Base-by-base conservation (phyloP, 1,140 invertebrate genomes). In the Scaptomyza montana region DNA sequence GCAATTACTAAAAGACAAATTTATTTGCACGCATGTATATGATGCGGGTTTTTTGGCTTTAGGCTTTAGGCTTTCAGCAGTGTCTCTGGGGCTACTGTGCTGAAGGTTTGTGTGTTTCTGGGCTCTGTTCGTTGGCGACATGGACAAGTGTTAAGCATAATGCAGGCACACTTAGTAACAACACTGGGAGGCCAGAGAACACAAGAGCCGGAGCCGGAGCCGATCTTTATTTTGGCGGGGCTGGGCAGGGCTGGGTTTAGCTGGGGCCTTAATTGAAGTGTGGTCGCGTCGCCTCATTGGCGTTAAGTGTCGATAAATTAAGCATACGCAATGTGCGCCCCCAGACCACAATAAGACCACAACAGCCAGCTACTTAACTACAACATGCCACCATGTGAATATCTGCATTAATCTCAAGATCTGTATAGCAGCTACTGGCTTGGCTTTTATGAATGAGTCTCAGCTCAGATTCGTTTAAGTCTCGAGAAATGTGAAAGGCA, bases 1-100 rank as follows among this genome's bases (percentile, higher is more conserved):
- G 87, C 87, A 90, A 90, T 90, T 90, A 90, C 87, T 87, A 90
- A 82, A 90, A 90, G 87, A 90, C 87, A 90, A 90, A 90, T 90
- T 90, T 90, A 90, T 90, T 90, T 90, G 87, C 84, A 89, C 84
- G 85, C 85, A 89, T 89, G 84, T 76, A 79, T 75, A 78, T 73
- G 63, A 66, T 70, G 69, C 69, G 80, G 80, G 71, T 16, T 67
- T 13, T 45, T 12, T n/a, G 59, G 5, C 7, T n/a, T 21, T 50
- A 30, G 64, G 30, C 43, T 49, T 33, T 39, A 30, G 64, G 39
- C 43, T 39, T 33, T 39, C 13, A 13, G 19, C 19, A 45, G 16
- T 30, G 45, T 43, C 39, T 43, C 16, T 16, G 43, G 5, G 54
- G 66, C 62, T 51, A 64, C 50, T 56, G 45, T 64, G 49, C 46